phyloP scores from a whole-genome alignment of 2,888 invertebrate genomes.

The Lasioglossum zephyrum region DNA sequence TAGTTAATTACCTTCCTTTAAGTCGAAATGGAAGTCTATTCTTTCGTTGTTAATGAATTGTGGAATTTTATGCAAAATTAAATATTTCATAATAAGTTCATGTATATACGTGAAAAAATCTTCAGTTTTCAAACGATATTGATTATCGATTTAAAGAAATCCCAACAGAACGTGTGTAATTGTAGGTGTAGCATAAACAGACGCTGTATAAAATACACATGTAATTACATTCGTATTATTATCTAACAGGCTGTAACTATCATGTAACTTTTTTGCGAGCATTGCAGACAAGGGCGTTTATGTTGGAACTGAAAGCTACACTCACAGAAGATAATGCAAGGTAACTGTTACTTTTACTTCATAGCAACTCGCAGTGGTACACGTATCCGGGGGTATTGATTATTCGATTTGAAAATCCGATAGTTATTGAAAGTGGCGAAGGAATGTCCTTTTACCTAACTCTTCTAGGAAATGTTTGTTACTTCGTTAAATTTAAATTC shows the following conservation, averaged over 20 bases:
- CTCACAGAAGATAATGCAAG: constrained; percentile 16
- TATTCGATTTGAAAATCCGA: constrained; percentile 8
- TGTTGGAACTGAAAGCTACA: constrained; percentile 21
- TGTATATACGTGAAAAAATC: background rate
- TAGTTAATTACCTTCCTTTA: too few relatives aligned
- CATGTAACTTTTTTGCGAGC: constrained; percentile 9
- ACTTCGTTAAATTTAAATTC: background rate
- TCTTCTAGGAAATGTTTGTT: background rate
- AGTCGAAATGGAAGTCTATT: too few relatives aligned
- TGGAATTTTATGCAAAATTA: background rate
- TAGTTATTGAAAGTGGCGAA: background rate
- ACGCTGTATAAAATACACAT: background rate
- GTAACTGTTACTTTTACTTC: constrained; percentile 29
- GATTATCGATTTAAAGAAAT: background rate
- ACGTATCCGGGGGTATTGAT: constrained; percentile 4
- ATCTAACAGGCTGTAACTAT: constrained; percentile 21
- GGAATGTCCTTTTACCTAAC: background rate
- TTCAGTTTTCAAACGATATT: background rate
- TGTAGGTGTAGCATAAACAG: background rate
- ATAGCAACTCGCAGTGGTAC: background rate
- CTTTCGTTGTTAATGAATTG: too few relatives aligned
- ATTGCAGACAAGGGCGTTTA: constrained; percentile 19
- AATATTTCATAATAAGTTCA: background rate
- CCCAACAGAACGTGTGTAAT: background rate
- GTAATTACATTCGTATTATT: constrained; percentile 18